A percentile compares a stretch with the other conserved stretches of the same genome.
phyloP scores from a whole-genome alignment of 2,113 vertebrate species.

The Sinocyclocheilus grahami region DNA sequence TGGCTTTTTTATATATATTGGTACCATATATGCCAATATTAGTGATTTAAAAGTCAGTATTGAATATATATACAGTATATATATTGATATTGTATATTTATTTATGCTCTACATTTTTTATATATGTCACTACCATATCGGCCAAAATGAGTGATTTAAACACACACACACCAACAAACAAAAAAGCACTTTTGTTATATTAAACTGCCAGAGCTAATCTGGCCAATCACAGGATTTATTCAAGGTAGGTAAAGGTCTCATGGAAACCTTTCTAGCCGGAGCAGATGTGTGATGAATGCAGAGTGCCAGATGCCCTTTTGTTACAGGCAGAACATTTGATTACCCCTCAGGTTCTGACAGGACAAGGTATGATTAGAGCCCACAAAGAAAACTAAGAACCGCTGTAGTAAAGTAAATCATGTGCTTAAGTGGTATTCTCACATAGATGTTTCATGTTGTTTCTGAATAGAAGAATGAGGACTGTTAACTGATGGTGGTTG shows the following conservation, averaged over 20 bases:
- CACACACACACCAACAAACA: neutral
- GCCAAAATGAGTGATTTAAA: neutral
- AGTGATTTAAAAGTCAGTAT: neutral
- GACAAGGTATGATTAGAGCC: conserved; percentile 36
- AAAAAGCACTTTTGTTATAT: neutral
- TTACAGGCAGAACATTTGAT: conserved; percentile 52
- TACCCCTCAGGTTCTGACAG: conserved; percentile 44
- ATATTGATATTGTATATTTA: neutral
- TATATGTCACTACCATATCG: too few species aligned
- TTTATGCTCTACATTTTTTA: neutral
- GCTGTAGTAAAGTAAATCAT: neutral
- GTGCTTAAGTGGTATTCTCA: neutral
- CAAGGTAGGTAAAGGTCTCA: conserved; percentile 18
- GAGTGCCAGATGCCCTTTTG: conserved; percentile 56
- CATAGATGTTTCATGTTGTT: neutral
- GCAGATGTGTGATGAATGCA: conserved; percentile 53
- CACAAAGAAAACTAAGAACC: neutral
- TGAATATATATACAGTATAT: neutral
- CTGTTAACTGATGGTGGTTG: neutral
- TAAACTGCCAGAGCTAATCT: neutral
- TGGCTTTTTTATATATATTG: neutral
- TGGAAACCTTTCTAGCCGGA: conserved; percentile 56
- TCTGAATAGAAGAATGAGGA: conserved; percentile 18
- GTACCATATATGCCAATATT: neutral
- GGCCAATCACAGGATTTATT: conserved; percentile 21